A percentile compares a stretch with the other conserved stretches of the same genome.
Evolutionary conservation across 2,888 invertebrate genomes (phyloP).

Genomic region (Margaritifera margaritifera): DNA sequence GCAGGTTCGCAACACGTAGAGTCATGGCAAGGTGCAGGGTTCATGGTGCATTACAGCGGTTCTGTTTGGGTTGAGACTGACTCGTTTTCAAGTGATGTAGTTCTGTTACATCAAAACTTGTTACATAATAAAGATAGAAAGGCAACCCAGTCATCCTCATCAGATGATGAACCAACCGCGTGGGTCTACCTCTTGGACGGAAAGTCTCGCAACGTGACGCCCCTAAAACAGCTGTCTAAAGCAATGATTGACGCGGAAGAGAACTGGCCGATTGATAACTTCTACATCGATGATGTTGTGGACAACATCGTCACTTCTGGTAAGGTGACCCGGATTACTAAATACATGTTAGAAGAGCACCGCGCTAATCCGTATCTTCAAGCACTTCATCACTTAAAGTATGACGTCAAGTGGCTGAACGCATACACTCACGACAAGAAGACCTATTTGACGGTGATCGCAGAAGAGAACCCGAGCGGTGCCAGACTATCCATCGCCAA

Average conservation of each 20-base stretch:
- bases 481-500: conserved; percentile 45
- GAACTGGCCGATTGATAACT: conserved; percentile 42
- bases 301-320: conserved; percentile 45
- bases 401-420: conserved; percentile 60
- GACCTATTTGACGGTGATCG: conserved; percentile 58
- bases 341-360: conserved; percentile 61
- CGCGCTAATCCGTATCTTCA: conserved; percentile 55
- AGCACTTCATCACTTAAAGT: conserved; percentile 54
- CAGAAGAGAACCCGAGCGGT: conserved; percentile 39
- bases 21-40: conserved; percentile 56
- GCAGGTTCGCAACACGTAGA: conserved; percentile 26
- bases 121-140: conserved; percentile 19
- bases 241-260: conserved; percentile 42
- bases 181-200: conserved; percentile 58
- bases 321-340: conserved; percentile 42
- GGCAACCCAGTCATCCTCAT: conserved; percentile 11
- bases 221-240: conserved; percentile 48
- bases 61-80: conserved; percentile 62
- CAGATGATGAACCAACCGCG: conserved; percentile 35
- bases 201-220: conserved; percentile 36
- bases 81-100: conserved; percentile 51
- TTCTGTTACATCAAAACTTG: conserved; percentile 53
- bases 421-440: conserved; percentile 47
- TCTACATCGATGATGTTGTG: conserved; percentile 52
- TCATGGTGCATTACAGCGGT: conserved; percentile 50